Conservation (phyloP, 2,888 invertebrate genomes). For the Rhamnusium bicolor region DNA sequence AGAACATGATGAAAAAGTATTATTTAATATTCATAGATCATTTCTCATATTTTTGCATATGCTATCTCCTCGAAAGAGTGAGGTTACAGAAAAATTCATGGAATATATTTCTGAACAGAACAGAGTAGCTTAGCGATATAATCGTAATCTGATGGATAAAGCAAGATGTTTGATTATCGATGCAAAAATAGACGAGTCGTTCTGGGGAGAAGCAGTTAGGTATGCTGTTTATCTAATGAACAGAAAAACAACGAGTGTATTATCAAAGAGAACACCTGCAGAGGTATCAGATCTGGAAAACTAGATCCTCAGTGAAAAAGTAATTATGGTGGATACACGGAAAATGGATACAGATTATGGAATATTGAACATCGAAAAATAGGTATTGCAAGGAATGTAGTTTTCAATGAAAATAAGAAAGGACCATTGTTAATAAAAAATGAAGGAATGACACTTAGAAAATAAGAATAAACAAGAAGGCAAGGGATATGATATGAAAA, state of each 20-base stretch:
- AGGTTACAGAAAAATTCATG: constrained; percentile 23
- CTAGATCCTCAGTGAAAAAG: constrained; percentile 40
- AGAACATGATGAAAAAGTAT: no score
- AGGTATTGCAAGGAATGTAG: constrained; percentile 36
- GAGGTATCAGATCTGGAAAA: constrained; percentile 14
- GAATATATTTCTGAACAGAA: constrained; percentile 30
- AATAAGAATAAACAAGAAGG: constrained; percentile 6
- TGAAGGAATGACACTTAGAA: constrained; percentile 1
- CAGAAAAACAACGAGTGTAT: not conserved
- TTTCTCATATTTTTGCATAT: constrained; percentile 23
- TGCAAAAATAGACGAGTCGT: not conserved
- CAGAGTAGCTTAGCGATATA: constrained; percentile 18
- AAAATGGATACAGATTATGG: constrained; percentile 48
- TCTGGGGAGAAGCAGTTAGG: constrained; percentile 17
- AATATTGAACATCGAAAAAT: constrained; percentile 24
- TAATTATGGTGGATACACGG: constrained; percentile 45
- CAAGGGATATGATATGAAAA: not conserved
- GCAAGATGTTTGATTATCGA: constrained; percentile 10
- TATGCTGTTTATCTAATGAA: not conserved
- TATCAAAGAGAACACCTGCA: not conserved
- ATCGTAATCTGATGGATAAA: not conserved
- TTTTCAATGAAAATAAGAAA: constrained; percentile 39
- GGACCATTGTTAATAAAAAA: not conserved
- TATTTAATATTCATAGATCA: constrained; percentile 59
- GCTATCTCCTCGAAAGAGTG: constrained; percentile 4